These are phyloP conservation scores for Micromys minutus DNA, from an alignment of 2,113 vertebrate species.

Conservation along the genomic window DNA sequence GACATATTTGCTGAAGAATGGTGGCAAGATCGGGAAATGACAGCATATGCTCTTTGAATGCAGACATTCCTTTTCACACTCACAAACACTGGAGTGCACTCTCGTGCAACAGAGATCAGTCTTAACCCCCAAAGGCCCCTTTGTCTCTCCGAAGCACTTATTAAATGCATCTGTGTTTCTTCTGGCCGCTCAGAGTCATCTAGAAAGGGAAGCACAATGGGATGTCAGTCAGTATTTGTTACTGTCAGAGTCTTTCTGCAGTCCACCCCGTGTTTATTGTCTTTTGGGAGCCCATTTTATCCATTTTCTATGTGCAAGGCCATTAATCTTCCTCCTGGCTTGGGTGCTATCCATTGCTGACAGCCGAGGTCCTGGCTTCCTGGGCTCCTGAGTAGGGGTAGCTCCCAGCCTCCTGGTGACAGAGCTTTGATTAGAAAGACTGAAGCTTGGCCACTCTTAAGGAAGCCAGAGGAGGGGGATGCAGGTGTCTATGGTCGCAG, in stretches of 20 bases:
- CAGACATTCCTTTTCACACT: slow-evolving; percentile 45
- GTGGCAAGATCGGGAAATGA: slow-evolving; percentile 68
- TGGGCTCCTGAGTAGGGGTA: slow-evolving; percentile 71
- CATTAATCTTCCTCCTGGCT: slow-evolving; percentile 88
- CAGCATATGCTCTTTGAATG: not conserved
- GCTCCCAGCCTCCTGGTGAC: slow-evolving; percentile 69
- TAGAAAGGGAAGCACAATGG: slow-evolving; percentile 75
- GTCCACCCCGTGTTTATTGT: slow-evolving; percentile 78
- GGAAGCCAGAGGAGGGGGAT: slow-evolving; percentile 67
- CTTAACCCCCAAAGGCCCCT: slow-evolving; percentile 63
- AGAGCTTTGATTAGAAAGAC: slow-evolving; percentile 80
- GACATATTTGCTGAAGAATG: slow-evolving; percentile 67
- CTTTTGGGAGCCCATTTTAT: slow-evolving; percentile 81
- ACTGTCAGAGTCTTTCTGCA: slow-evolving; percentile 77
- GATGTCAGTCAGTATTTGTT: slow-evolving; percentile 78
- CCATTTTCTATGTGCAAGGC: slow-evolving; percentile 82
- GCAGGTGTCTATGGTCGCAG: slow-evolving; percentile 75
- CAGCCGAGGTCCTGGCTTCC: slow-evolving; percentile 82
- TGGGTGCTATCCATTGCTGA: slow-evolving; percentile 77
- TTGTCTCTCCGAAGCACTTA: slow-evolving; percentile 77
- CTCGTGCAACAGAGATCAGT: not conserved
- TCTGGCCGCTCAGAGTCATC: slow-evolving; percentile 69
- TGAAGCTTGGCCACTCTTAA: slow-evolving; percentile 57
- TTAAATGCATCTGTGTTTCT: slow-evolving; percentile 77
- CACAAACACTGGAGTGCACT: not conserved